Base-by-base conservation (phyloP, 1,140 invertebrate genomes). In the Bilobella aurantiaca region DNA sequence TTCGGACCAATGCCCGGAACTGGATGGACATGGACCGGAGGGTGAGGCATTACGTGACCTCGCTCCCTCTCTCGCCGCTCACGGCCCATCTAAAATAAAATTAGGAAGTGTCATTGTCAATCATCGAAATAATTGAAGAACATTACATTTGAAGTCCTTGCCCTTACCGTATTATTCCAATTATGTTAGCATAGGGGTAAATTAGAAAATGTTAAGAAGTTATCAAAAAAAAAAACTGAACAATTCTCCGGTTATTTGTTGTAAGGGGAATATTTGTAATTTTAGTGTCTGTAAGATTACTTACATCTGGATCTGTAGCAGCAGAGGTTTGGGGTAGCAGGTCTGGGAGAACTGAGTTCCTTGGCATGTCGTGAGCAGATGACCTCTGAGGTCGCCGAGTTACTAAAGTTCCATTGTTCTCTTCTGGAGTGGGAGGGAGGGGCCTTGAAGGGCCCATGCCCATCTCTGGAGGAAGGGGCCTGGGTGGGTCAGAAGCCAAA, bases 401-500 rank as follows among this genome's bases (percentile, higher is more conserved):
- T 73, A 95, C 91, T 77, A 96, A 82, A 63, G 93, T 96, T 74
- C 89, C 83, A 77, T 94, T 91, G 65, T 87, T 86, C 60, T 83
- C 82, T 78, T 91, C 90, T 23, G 93, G 93, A 27, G 93, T 96
- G 16, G 93, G 93, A 49, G 93, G 93, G 72, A 96, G 81, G 62
- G 93, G 93, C 67, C 93, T 83, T 76, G 92, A 93, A 53, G 91
- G 91, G 87, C 67, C 88, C 86, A 62, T 85, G 12, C 32, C 85
- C 64, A 63, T 49, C 63, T 65, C 65, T 25, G 58, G 53, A 8
- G 70, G 67, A 28, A 97, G 84, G 72, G 95, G 93, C 77, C 96
- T 91, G 2, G 93, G 92, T 27, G 93, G 93, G 80, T 98, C 94
- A 74, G 92, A 96, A 37, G 94, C 94, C 3, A 96, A 81, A 30